A percentile compares a stretch with the other conserved stretches of the same genome.
Evolutionary conservation across 1,140 invertebrate genomes (phyloP).

Genomic region (Leptopilina boulardi): DNA sequence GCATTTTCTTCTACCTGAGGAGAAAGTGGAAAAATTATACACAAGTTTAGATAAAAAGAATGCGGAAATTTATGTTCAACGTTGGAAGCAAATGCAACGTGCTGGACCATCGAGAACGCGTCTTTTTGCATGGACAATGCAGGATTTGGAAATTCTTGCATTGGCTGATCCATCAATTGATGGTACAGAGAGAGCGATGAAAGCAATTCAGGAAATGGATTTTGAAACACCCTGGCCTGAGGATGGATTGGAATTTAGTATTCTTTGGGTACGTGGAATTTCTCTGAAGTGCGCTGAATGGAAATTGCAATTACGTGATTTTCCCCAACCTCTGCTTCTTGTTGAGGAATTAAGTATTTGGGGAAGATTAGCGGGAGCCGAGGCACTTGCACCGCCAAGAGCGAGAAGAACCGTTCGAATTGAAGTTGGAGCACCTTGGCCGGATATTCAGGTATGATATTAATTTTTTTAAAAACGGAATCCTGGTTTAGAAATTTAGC

Average conservation of each 20-base stretch:
- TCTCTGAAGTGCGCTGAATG: conserved; percentile 88
- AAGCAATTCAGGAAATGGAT: conserved; percentile 88
- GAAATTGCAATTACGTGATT: conserved; percentile 95
- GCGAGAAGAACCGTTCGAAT: conserved; percentile 84
- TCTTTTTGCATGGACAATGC: conserved; percentile 88
- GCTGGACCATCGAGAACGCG: conserved; percentile 84
- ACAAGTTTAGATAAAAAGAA: conserved; percentile 91
- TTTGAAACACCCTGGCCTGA: conserved; percentile 92
- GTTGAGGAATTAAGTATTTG: conserved; percentile 90
- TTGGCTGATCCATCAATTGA: conserved; percentile 91
- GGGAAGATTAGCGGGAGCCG: conserved; percentile 93
- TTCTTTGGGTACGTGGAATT: conserved; percentile 94
- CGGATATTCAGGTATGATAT: conserved; percentile 81
- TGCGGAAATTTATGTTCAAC: conserved; percentile 95
- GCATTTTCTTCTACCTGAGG: conserved; percentile 88
- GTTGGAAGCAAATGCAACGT: conserved; percentile 88
- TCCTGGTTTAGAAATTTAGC: no score
- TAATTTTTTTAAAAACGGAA: no score
- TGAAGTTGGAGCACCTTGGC: conserved; percentile 86
- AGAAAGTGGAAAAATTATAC: conserved; percentile 93
- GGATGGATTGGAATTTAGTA: conserved; percentile 92
- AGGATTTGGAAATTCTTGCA: conserved; percentile 87
- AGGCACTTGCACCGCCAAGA: conserved; percentile 88
- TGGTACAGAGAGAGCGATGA: conserved; percentile 86
- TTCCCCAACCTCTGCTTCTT: conserved; percentile 93